A percentile compares a stretch with the other conserved stretches of the same genome.
Conservation (phyloP, 2,113 vertebrate genomes). For the Cervus canadensis region DNA sequence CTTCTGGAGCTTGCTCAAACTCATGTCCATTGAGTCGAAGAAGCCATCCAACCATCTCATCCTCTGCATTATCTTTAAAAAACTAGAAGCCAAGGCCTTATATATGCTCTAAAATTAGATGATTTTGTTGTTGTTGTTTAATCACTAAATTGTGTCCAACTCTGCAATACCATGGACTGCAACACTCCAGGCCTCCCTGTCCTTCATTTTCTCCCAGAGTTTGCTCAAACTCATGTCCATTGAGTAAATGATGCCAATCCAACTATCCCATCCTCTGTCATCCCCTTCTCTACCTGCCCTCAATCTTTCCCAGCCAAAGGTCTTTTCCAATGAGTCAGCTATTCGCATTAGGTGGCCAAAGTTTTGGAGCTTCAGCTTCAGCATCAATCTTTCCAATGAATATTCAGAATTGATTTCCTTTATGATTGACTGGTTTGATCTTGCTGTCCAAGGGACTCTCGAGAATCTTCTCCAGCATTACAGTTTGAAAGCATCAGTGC, state of each 20-base stretch:
- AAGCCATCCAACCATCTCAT: too few relatives aligned
- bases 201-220: not conserved
- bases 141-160: too few relatives aligned
- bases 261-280: not conserved
- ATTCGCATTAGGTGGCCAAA: not conserved
- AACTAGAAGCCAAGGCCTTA: not conserved
- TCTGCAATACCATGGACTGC: not conserved
- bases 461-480: not conserved
- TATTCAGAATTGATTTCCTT: not conserved
- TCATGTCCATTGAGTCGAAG: too few relatives aligned
- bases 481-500: not conserved
- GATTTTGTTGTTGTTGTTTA: not conserved
- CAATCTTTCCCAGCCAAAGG: not conserved
- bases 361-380: not conserved
- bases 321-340: not conserved
- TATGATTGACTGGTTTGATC: not conserved
- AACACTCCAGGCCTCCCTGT: not conserved
- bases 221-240: not conserved
- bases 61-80: not conserved
- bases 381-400: not conserved
- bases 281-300: not conserved
- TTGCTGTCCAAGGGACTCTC: not conserved
- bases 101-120: not conserved
- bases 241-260: not conserved
- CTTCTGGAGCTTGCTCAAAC: too few relatives aligned